Evolutionary conservation across 2,797 vertebrate genomes (phyloP).

Genomic region (Orientallactaga sibirica): DNA sequence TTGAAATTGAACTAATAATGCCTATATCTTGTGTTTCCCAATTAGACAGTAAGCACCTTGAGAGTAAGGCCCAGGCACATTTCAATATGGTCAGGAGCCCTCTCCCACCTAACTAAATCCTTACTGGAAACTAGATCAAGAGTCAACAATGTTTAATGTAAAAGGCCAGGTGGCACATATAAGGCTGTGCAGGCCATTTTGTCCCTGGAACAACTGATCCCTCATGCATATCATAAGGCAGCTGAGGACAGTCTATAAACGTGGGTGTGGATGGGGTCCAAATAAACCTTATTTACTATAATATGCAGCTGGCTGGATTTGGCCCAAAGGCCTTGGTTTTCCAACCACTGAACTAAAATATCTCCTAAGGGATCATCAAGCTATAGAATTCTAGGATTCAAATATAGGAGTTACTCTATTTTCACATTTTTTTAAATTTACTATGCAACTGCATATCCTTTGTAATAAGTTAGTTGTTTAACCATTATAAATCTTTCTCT

Average conservation of each 20-base stretch:
- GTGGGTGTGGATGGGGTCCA: not conserved
- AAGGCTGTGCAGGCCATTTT: not conserved
- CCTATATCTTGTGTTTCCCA: not conserved
- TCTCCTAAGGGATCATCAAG: not conserved
- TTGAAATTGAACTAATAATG: not conserved
- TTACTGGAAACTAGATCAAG: not conserved
- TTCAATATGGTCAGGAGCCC: not conserved
- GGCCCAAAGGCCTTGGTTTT: not conserved
- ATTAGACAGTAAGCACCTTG: not conserved
- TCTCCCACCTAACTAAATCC: not conserved
- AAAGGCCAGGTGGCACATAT: conserved; percentile 25
- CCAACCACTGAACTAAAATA: conserved; percentile 33
- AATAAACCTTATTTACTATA: conserved; percentile 16
- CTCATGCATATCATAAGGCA: not conserved
- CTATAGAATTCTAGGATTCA: not conserved
- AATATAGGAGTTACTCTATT: not conserved
- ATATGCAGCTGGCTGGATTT: not conserved
- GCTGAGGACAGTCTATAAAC: not conserved
- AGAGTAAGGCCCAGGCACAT: not conserved
- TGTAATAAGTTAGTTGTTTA: not conserved
- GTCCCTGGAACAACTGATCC: conserved; percentile 19
- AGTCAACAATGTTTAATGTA: not conserved
- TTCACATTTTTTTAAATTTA: not conserved
- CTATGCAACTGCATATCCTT: not conserved
- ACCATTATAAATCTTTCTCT: conserved; percentile 38